Evolutionary conservation across 1,140 invertebrate species (phyloP), one percentile per base, ranked within the genome.

Genomic region (Cotesia glomerata): DNA sequence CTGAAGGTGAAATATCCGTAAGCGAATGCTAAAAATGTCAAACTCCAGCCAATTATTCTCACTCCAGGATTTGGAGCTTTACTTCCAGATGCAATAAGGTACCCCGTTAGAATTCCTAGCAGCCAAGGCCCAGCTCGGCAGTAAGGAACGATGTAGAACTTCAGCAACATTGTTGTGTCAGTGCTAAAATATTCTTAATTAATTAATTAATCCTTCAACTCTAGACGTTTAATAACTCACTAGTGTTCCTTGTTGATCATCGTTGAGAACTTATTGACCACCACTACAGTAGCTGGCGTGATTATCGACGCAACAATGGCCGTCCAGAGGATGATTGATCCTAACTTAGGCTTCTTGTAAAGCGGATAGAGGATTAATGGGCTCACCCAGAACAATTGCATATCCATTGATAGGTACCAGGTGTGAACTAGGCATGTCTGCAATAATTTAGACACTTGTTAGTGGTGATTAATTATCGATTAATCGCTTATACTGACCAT

Each of bases 31-130:
- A 69, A 4, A 3, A 58, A n/a, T 14, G 72, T 9, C 5, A 69
- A 14, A 13, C 56, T 26, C 72, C 72, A 74, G 58, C 72, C 72
- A 7, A 65, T 8, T 34, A 35, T 32, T 5, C 13, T 54, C 14
- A n/a, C 14, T 51, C 69, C 63, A 59, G 1, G 7, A 51, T 26
- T 4, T 26, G 32, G 45, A 13, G 7, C 11, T 8, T 32, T 32
- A 0, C 1, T 61, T 1, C 14, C 69, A 51, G 8, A 56, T 51
- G 16, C 51, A 71, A 65, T 64, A 56, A 8, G 74, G 74, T 90
- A 91, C 16, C 90, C 90, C n/a, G 87, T 76, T 16, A 89, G 78
- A 65, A 91, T 86, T 14, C 90, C 90, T 13, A 90, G 82, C 14
- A 91, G 75, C 81, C 89, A 91, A 0, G 90, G 88, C 5, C 86